Conservation (phyloP, 2,888 invertebrate species). For the Coenonympha glycerion region DNA sequence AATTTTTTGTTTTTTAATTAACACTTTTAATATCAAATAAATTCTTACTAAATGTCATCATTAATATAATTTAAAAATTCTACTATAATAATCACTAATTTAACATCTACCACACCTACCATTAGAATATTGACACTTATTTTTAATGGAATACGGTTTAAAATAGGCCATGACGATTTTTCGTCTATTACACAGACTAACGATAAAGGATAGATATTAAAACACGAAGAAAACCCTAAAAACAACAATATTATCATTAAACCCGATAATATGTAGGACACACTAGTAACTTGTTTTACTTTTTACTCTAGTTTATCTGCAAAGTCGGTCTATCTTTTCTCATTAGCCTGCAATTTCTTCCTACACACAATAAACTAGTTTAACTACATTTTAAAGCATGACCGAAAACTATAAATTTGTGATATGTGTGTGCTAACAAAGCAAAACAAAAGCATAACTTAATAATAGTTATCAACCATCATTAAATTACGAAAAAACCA, state of each 20-base stretch:
- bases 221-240: background rate
- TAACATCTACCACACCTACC: conserved; percentile 10
- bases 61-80: conserved; percentile 10
- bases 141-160: conserved; percentile 17
- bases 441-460: no score
- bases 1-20: background rate
- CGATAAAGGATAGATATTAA: background rate
- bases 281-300: background rate
- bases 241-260: background rate
- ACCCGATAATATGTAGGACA: background rate
- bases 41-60: conserved; percentile 3
- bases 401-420: no score
- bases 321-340: background rate
- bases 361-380: background rate
- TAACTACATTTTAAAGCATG: no score
- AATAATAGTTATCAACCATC: no score
- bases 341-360: background rate
- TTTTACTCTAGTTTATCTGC: background rate
- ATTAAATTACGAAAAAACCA: no score
- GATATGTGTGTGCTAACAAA: no score
- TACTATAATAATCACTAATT: no score
- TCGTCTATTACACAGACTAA: conserved; percentile 7
- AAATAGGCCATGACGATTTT: conserved; percentile 14
- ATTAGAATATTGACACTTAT: conserved; percentile 9
- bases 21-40: background rate